phyloP scores from a whole-genome alignment of 1,140 invertebrate species.

The Elysia chlorotica region DNA sequence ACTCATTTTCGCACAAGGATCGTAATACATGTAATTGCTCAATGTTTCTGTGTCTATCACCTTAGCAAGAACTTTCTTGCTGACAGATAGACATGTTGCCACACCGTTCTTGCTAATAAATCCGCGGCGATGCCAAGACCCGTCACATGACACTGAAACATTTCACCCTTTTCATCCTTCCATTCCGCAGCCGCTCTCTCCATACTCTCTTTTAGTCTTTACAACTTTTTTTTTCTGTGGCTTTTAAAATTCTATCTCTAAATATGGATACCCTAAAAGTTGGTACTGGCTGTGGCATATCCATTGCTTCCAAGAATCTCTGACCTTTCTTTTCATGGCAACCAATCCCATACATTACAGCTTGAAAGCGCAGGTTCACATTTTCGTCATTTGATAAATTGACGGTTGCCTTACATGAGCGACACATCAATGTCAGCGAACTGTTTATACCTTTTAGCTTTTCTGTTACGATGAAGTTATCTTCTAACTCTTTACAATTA shows the following conservation, averaged over 20 bases:
- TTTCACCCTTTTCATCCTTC: neutral
- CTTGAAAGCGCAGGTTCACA: too few relatives aligned
- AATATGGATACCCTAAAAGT: neutral
- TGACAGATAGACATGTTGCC: neutral
- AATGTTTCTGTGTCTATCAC: neutral
- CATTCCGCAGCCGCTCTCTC: neutral
- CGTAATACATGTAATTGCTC: neutral
- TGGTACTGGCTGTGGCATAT: neutral
- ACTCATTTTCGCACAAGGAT: neutral
- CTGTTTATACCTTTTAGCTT: too few relatives aligned
- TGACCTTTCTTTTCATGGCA: neutral
- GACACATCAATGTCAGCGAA: too few relatives aligned
- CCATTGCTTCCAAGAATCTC: neutral
- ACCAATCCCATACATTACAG: too few relatives aligned
- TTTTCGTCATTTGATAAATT: too few relatives aligned
- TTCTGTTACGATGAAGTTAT: too few relatives aligned
- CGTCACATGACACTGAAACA: slow-evolving; percentile 1
- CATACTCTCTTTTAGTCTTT: too few relatives aligned
- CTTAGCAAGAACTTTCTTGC: neutral
- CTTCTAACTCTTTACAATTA: too few relatives aligned
- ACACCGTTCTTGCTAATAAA: neutral
- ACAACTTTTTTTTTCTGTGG: neutral
- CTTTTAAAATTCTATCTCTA: neutral
- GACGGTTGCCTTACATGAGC: too few relatives aligned
- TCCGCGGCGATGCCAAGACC: neutral